A percentile compares a stretch with the other conserved stretches of the same genome.
phyloP scores from a whole-genome alignment of 2,888 invertebrate genomes.

The Polietes domitor region DNA sequence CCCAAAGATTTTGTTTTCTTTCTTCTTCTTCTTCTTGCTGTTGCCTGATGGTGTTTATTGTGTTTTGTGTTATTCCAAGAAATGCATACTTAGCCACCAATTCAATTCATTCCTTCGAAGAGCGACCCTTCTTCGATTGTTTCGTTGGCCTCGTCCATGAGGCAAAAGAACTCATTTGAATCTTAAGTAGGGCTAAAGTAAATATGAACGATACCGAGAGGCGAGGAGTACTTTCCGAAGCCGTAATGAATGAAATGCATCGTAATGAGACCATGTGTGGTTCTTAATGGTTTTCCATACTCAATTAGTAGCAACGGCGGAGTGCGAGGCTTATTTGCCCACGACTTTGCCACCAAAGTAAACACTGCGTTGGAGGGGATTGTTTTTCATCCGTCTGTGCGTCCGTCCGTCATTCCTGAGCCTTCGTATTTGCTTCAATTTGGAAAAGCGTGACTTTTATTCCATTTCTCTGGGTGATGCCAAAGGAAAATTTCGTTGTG shows the following conservation, averaged over 20 bases:
- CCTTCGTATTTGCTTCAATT: neutral
- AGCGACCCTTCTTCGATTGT: neutral
- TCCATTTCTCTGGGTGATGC: neutral
- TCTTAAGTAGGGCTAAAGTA: conserved; percentile 15
- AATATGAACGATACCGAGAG: neutral
- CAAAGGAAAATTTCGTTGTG: neutral
- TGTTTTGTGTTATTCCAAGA: conserved; percentile 20
- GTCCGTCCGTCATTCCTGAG: neutral
- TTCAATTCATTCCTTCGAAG: neutral
- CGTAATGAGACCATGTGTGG: conserved; percentile 30
- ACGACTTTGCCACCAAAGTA: conserved; percentile 4
- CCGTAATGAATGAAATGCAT: neutral
- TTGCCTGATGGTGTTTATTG: neutral
- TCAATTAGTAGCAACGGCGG: conserved; percentile 16
- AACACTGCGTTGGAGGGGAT: conserved; percentile 15
- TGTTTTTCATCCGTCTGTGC: neutral
- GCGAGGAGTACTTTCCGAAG: neutral
- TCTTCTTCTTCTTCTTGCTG: neutral
- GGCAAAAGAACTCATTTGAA: conserved; percentile 16
- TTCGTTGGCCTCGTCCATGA: neutral
- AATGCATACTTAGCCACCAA: neutral
- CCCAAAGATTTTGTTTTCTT: neutral
- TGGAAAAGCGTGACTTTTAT: conserved; percentile 6
- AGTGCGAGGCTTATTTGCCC: conserved; percentile 2
- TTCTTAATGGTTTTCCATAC: conserved; percentile 25